Evolutionary conservation across 2,113 vertebrate species (phyloP), one percentile per base, ranked within the genome.

Genomic region (Corythaixoides concolor): DNA sequence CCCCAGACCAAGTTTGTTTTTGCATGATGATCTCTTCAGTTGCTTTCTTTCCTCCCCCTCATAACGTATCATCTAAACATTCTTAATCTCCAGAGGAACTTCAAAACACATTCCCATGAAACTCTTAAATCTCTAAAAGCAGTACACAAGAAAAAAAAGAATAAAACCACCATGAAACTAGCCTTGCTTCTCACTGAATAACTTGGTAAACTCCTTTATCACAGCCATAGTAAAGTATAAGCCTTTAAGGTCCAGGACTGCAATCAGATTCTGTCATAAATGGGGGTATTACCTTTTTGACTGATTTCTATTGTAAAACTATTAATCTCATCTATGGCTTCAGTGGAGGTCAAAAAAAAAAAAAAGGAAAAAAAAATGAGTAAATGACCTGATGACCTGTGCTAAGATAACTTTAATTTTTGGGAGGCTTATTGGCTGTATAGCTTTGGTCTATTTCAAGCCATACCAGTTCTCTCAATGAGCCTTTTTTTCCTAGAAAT

Each of bases 51-150:
- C 66, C 39, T 67, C 52, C 35, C 49, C 62, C 70, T 75, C 52
- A 81, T 86, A 60, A 87, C 66, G 77, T 59, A 47, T 89, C 75
- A 84, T 74, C 68, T 47, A 97, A 96, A 96, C 77, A 90, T 81
- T 62, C 5, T 15, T 81, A 89, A 77, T 88, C 92, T 88, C 77
- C 55, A 80, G 90, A 92, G 77, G 69, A 85, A 55, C 12, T 69
- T n/a, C 77, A 92, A 86, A 95, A 82, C 43, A 73, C 26, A 69
- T 96, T 96, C 89, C 76, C 93, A 95, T 82, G 70, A 75, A 95
- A 91, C 92, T 72, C 58, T 87, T 72, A 73, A 69, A 56, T 75
- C 49, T 85, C 50, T 84, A 70, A 95, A 69, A 94, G 64, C 4
- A 76, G 16, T 52, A 58, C 10, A 45, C 20, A 83, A 55, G 20